Evolutionary conservation across 1,140 invertebrate genomes (phyloP).

Genomic region (Camponotus floridanus): DNA sequence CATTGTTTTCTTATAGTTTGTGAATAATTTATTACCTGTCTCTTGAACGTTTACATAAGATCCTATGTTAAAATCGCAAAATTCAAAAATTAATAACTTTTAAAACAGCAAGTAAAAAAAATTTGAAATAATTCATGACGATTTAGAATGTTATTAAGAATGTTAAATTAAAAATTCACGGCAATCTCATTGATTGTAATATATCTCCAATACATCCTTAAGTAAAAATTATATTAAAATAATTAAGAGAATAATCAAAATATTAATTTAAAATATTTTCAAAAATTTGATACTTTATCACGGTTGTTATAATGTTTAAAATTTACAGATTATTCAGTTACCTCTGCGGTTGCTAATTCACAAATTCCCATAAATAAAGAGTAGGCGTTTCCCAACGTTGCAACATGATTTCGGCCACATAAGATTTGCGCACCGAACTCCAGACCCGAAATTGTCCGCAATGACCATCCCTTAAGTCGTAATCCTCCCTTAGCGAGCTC

Average conservation of each 20-base stretch:
- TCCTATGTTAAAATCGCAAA: no score
- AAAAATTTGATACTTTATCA: not conserved
- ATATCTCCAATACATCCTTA: no score
- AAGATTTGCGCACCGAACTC: slow-evolving; percentile 36
- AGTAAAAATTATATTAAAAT: not conserved
- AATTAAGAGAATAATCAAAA: not conserved
- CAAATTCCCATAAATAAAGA: slow-evolving; percentile 36
- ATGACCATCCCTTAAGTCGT: slow-evolving; percentile 49
- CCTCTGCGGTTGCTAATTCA: not conserved
- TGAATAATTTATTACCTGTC: no score
- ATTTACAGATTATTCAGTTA: slow-evolving; percentile 29
- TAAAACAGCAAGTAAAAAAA: no score
- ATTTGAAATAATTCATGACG: no score
- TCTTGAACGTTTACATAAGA: no score
- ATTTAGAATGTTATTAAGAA: no score
- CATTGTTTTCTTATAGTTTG: no score
- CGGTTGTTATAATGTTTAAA: not conserved
- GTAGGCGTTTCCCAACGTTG: slow-evolving; percentile 17
- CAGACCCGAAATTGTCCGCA: slow-evolving; percentile 17
- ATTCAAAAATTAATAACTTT: no score
- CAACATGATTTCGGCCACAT: slow-evolving; percentile 24
- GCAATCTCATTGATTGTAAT: no score
- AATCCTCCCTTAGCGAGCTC: slow-evolving; percentile 48
- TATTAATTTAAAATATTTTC: not conserved
- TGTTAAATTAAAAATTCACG: no score